Percentiles rank a stretch among this genome's conserved stretches.
Evolutionary conservation across 2,888 invertebrate species (phyloP).

Genomic region (Amblyteles armatorius): DNA sequence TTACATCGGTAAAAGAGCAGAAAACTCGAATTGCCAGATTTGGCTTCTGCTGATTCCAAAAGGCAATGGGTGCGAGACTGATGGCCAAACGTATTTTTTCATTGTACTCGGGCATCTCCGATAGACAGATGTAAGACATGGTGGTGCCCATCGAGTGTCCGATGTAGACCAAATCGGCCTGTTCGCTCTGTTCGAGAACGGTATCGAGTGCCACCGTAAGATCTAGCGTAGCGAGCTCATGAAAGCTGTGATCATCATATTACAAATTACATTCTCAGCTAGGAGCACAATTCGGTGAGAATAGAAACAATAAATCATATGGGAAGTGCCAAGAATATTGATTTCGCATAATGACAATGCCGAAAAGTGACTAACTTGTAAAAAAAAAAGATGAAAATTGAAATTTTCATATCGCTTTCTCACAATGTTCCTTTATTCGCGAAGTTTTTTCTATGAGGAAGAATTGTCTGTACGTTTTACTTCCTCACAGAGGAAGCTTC

Average conservation of each 20-base stretch:
- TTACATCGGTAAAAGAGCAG: neutral
- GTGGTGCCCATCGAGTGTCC: conserved; percentile 90
- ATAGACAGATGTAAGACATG: conserved; percentile 85
- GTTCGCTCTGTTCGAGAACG: conserved; percentile 84
- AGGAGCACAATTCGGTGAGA: too few species aligned
- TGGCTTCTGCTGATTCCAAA: neutral
- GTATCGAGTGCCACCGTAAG: neutral
- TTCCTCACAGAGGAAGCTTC: too few species aligned
- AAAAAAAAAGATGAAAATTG: too few species aligned
- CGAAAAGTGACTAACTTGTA: too few species aligned
- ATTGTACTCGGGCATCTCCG: conserved; percentile 90
- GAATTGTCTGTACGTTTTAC: too few species aligned
- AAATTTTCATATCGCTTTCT: too few species aligned
- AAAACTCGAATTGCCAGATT: neutral
- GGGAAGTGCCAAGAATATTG: too few species aligned
- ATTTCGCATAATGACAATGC: too few species aligned
- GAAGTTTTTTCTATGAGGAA: too few species aligned
- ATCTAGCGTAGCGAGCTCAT: neutral
- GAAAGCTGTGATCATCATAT: neutral
- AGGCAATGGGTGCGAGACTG: conserved; percentile 1
- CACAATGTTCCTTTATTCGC: too few species aligned
- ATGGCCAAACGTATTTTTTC: conserved; percentile 77
- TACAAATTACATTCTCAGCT: too few species aligned
- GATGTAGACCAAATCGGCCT: conserved; percentile 89
- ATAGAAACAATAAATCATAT: too few species aligned